Percentiles rank a stretch among this genome's conserved stretches.
Evolutionary conservation across 2,797 vertebrate genomes (phyloP).

Genomic region (Sebastes taczanowskii): DNA sequence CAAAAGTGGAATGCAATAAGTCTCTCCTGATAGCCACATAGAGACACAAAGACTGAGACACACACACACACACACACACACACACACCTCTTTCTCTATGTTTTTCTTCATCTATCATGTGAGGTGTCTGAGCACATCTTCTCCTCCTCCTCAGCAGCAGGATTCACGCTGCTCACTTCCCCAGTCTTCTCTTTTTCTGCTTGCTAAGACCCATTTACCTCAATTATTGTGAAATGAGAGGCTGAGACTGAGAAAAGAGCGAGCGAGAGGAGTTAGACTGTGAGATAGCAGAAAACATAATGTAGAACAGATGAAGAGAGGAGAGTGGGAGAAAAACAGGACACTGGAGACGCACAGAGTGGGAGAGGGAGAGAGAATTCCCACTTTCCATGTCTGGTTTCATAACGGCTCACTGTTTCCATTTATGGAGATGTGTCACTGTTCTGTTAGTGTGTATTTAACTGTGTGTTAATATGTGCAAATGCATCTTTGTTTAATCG

Average conservation of each 20-base stretch:
- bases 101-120: conserved; percentile 42
- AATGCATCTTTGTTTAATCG: conserved; percentile 42
- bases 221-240: conserved; percentile 54
- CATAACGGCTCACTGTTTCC: conserved; percentile 64
- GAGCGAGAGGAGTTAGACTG: conserved; percentile 36
- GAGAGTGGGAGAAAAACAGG: conserved; percentile 54
- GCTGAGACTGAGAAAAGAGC: conserved; percentile 39
- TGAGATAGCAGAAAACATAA: conserved; percentile 63
- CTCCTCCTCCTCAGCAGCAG: conserved; percentile 44
- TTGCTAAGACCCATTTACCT: conserved; percentile 63
- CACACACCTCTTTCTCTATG: background rate
- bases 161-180: conserved; percentile 48
- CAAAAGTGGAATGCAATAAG: conserved; percentile 61
- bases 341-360: conserved; percentile 37
- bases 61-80: background rate
- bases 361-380: conserved; percentile 49
- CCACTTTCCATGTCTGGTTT: conserved; percentile 69
- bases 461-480: conserved; percentile 42
- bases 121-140: conserved; percentile 63
- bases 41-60: conserved; percentile 36
- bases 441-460: conserved; percentile 39
- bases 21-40: conserved; percentile 48
- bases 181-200: conserved; percentile 26
- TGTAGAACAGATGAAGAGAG: conserved; percentile 68
- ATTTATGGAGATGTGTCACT: conserved; percentile 63